Evolutionary conservation across 2,797 vertebrate genomes (phyloP), one percentile per base, ranked within the genome.

Genomic region (Oceanodroma leucorhoa): DNA sequence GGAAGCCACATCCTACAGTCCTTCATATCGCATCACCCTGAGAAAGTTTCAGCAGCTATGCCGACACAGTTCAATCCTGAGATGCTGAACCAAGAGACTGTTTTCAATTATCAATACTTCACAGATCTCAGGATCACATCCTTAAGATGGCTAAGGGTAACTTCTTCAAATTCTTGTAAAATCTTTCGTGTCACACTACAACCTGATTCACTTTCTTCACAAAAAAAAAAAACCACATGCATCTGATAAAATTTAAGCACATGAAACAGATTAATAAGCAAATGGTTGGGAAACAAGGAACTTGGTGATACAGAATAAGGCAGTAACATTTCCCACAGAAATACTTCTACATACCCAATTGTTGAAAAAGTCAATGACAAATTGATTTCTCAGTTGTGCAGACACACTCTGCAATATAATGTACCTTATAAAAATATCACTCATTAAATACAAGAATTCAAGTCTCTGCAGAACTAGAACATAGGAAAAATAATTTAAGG

Each of bases 361-460:
- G 60, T 13, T 71, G 62, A 64, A 95, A 27, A 91, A 87, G 62
- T 70, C 95, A 89, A 67, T 62, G 54, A 38, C 48, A 62, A 90
- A 95, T 76, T 67, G 83, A 75, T 95, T 91, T 89, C 87, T 83
- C 92, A 58, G 73, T 55, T 82, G 82, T 51, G 72, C 73, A 91
- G 77, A 70, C 41, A 73, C 20, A 4, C 50, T 69, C 90, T 79
- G 84, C 6, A 30, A 62, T 36, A 76, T 46, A 72, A 83, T 11
- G 19, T 43, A 61, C 70, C 65, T 76, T 76, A 83, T 45, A 61
- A 85, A 93, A 90, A 76, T 41, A 87, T 9, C 62, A 58, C 46
- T 70, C 62, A 32, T 11, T 58, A 78, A 60, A 89, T 62, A 89
- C 50, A 75, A 53, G 83, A 58, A 65, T 41, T 65, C 54, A 87